A percentile compares a stretch with the other conserved stretches of the same genome.
Evolutionary conservation across 2,113 vertebrate species (phyloP).

Genomic region (Ammospiza caudacuta): DNA sequence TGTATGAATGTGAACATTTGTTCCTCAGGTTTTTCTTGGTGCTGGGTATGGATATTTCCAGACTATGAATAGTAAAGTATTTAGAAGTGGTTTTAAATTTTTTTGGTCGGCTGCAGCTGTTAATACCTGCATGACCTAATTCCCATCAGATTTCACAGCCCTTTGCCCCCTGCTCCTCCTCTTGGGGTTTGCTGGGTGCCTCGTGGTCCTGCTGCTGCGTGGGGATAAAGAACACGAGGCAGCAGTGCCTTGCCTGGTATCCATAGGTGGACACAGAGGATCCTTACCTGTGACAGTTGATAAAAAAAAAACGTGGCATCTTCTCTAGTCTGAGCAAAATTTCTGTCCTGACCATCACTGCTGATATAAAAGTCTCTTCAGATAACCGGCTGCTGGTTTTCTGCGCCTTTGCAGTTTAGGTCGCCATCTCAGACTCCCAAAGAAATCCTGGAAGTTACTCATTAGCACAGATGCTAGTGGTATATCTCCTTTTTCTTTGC

Average conservation of each 20-base stretch:
- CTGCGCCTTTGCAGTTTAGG: neutral
- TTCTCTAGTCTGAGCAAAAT: neutral
- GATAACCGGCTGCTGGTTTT: constrained; percentile 24
- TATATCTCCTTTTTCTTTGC: neutral
- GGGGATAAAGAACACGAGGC: fast-evolving
- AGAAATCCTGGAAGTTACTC: neutral
- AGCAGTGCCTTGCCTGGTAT: neutral
- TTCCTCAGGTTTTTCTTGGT: neutral
- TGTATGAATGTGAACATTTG: neutral
- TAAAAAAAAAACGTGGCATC: neutral
- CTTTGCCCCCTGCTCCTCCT: neutral
- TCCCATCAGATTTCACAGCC: neutral
- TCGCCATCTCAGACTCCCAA: neutral
- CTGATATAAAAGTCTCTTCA: neutral
- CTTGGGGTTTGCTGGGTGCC: neutral
- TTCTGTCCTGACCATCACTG: neutral
- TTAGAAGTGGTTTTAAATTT: neutral
- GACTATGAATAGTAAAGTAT: neutral
- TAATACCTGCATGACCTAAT: fast-evolving
- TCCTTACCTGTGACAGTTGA: neutral
- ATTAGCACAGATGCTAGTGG: neutral
- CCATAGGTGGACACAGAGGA: neutral
- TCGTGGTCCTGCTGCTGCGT: neutral
- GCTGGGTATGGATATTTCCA: neutral
- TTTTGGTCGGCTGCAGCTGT: neutral